These are phyloP conservation scores for Caranx melampygus DNA, from an alignment of 2,113 vertebrate genomes.

Conservation along the genomic window DNA sequence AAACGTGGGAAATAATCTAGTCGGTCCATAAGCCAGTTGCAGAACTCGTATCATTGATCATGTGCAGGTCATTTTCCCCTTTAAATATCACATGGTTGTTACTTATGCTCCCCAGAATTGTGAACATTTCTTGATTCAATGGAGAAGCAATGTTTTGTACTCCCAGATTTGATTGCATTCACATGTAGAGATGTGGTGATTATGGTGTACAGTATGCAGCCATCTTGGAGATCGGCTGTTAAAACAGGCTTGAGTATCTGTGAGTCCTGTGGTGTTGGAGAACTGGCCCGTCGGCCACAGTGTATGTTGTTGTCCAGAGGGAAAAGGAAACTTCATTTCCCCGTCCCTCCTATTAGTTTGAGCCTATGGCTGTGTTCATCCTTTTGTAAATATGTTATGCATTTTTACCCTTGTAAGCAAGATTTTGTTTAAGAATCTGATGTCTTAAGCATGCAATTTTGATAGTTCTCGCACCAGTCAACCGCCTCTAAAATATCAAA, in stretches of 20 bases:
- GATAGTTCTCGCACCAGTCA: slow-evolving; percentile 76
- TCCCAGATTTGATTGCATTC: slow-evolving; percentile 47
- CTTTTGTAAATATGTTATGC: slow-evolving; percentile 87
- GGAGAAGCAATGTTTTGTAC: slow-evolving; percentile 26
- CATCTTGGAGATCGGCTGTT: slow-evolving; percentile 74
- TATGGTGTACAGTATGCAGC: slow-evolving; percentile 69
- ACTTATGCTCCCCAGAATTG: slow-evolving; percentile 40
- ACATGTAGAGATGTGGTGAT: slow-evolving; percentile 44
- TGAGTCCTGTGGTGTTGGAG: slow-evolving; percentile 70
- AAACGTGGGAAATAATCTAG: slow-evolving; percentile 55
- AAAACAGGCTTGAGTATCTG: slow-evolving; percentile 64
- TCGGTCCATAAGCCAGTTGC: slow-evolving; percentile 43
- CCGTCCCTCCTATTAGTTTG: slow-evolving; percentile 76
- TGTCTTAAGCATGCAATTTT: slow-evolving; percentile 84
- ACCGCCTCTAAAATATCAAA: slow-evolving; percentile 71
- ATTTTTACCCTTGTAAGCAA: slow-evolving; percentile 82
- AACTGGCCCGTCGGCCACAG: slow-evolving; percentile 76
- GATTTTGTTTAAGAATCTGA: slow-evolving; percentile 99
- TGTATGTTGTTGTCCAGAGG: slow-evolving; percentile 73
- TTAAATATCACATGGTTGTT: slow-evolving; percentile 33
- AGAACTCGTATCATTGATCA: slow-evolving; percentile 38
- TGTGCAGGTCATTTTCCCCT: slow-evolving; percentile 6
- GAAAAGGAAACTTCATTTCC: slow-evolving; percentile 59
- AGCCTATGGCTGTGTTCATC: slow-evolving; percentile 83
- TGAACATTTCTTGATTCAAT: slow-evolving; percentile 56